These are phyloP conservation scores for Terrapene triunguis DNA, from an alignment of 2,113 vertebrate genomes.

Conservation along the genomic window DNA sequence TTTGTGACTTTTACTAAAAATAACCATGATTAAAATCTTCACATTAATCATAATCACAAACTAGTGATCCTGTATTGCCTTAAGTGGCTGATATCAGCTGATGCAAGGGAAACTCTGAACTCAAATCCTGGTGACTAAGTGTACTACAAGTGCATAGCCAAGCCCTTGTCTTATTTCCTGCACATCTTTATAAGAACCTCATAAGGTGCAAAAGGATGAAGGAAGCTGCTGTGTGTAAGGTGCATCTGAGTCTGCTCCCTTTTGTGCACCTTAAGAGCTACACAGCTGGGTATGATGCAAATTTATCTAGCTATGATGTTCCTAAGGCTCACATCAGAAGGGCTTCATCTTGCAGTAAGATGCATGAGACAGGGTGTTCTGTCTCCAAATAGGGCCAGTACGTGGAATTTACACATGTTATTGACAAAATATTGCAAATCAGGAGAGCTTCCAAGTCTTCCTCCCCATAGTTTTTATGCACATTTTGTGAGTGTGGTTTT, in stretches of 20 bases:
- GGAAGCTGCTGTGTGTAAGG: neutral
- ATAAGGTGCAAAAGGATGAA: neutral
- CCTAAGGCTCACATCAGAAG: neutral
- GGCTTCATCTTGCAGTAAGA: neutral
- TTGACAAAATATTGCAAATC: neutral
- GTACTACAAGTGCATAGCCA: neutral
- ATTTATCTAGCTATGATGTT: neutral
- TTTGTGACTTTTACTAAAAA: too few species aligned
- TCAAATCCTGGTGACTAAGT: neutral
- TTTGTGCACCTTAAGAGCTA: neutral
- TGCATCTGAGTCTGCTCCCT: neutral
- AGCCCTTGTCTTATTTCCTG: neutral
- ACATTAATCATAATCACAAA: too few species aligned
- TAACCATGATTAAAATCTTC: too few species aligned
- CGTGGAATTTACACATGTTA: neutral
- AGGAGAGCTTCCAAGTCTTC: neutral
- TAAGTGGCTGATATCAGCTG: neutral
- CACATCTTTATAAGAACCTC: neutral
- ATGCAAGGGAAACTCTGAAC: neutral
- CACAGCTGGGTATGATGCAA: too few species aligned
- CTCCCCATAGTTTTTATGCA: neutral
- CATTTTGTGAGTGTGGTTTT: rapidly evolving
- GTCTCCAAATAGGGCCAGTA: neutral
- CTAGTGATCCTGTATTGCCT: too few species aligned
- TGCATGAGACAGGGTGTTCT: too few species aligned